Evolutionary conservation across 1,140 invertebrate genomes (phyloP).

Genomic region (Zaprionus lachaisei): DNA sequence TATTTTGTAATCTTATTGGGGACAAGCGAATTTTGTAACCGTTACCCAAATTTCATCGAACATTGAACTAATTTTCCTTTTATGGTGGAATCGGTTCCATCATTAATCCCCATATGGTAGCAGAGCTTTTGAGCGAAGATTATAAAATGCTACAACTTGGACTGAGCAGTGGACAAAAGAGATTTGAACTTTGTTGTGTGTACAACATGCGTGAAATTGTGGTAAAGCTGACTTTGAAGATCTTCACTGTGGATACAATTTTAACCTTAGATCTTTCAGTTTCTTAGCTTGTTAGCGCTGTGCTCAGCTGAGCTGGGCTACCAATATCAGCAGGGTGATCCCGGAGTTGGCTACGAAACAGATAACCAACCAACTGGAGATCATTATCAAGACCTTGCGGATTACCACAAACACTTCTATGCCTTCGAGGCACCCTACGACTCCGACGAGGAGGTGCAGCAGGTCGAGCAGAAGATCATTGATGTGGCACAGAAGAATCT

Average conservation of each 20-base stretch:
- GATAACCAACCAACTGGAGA: constrained; percentile 1
- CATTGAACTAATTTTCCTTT: constrained; percentile 73
- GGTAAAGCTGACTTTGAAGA: constrained; percentile 41
- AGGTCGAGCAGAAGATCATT: constrained; percentile 49
- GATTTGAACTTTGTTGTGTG: constrained; percentile 35
- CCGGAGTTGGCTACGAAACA: constrained; percentile 18
- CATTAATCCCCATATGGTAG: constrained; percentile 43
- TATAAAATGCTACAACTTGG: constrained; percentile 60
- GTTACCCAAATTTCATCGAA: constrained; percentile 5
- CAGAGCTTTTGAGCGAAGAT: constrained; percentile 25
- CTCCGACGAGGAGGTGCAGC: constrained; percentile 52
- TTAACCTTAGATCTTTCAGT: constrained; percentile 30
- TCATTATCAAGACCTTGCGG: constrained; percentile 53
- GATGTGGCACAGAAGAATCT: constrained; percentile 62
- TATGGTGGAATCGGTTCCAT: constrained; percentile 22
- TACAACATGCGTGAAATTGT: constrained; percentile 64
- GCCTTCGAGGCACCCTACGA: constrained; percentile 72
- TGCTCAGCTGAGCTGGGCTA: constrained; percentile 63
- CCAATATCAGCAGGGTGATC: constrained; percentile 50
- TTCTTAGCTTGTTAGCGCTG: constrained; percentile 43
- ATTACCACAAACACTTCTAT: constrained; percentile 74
- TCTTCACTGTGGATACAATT: not conserved
- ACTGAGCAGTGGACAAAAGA: constrained; percentile 40
- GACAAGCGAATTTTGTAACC: constrained; percentile 44
- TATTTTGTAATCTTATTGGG: constrained; percentile 37